Evolutionary conservation across 1,140 invertebrate species (phyloP), one percentile per base, ranked within the genome.

Genomic region (Rhyzopertha dominica): DNA sequence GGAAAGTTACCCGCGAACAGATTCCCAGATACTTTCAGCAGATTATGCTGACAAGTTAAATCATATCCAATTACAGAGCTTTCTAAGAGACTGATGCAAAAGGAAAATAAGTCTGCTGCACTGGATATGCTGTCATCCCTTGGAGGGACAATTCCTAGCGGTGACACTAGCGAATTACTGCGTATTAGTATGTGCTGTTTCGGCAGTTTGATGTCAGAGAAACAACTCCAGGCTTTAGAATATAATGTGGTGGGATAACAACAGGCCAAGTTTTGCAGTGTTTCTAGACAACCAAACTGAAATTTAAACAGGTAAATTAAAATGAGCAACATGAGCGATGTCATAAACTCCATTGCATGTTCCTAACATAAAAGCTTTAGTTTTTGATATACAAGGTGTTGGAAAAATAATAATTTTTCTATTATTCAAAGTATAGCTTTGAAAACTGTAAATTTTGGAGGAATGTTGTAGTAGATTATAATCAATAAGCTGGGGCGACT

Each of bases 11-110:
- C 82, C 30, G 76, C 73, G 36, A 82, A 74, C 0, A 87, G 57
- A 68, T 85, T 85, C 26, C 79, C 79, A 32, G 74, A 71, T 10
- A 87, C 60, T 19, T 73, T 61, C 4, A 85, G 61, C 4, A 82
- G 61, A 58, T 80, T 74, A 41, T 74, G 71, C 50, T 86, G 83
- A 29, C 74, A 74, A 8, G 73, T 63, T 2, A 87, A 61, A 56
- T 87, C 84, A 28, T 82, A 68, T 31, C 76, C 74, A 3, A 80
- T 56, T 5, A 74, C 65, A 1, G 80, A 77, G 22, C 73, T 75
- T 0, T 69, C 75, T 8, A 85, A 51, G 3, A 84, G 53, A 20
- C 73, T 71, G 5, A 84, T 31, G 13, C 56, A 64, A 13, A 62
- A 50, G 20, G 51, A 54, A 24, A 65, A 55, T n/a, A 67, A 39